Percentiles rank a stretch among this genome's conserved stretches.
Conservation (phyloP, 2,797 vertebrate genomes). For the Poecilia velifera region DNA sequence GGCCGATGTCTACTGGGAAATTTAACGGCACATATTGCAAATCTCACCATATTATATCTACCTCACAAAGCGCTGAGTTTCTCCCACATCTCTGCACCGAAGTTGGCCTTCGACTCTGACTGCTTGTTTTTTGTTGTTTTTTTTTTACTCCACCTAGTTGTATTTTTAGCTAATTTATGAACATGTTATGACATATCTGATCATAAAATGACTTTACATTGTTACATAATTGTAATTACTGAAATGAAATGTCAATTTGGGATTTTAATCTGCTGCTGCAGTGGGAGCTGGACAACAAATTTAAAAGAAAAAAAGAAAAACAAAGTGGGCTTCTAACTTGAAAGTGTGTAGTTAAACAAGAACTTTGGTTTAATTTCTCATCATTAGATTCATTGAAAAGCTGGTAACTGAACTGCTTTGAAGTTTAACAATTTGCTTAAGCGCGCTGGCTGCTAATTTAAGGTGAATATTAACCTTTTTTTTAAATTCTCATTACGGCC, state of each 20-base stretch:
- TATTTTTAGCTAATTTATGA: not conserved
- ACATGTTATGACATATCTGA: not conserved
- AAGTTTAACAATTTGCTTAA: not conserved
- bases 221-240: not conserved
- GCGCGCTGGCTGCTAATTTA: not conserved
- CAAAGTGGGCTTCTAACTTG: not conserved
- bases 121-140: not conserved
- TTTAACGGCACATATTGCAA: not conserved
- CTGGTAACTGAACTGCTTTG: not conserved
- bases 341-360: not conserved
- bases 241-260: not conserved
- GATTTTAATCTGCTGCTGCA: not conserved
- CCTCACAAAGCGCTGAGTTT: not conserved
- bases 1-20: not conserved
- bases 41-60: not conserved
- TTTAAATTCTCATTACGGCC: not conserved
- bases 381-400: not conserved
- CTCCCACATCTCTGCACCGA: not conserved
- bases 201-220: not conserved
- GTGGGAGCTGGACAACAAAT: not conserved
- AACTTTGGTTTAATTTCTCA: not conserved
- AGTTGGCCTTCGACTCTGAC: not conserved
- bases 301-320: not conserved
- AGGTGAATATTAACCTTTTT: not conserved
- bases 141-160: not conserved